Conservation (phyloP, 2,113 vertebrate species). For the Bagarius yarrelli region DNA sequence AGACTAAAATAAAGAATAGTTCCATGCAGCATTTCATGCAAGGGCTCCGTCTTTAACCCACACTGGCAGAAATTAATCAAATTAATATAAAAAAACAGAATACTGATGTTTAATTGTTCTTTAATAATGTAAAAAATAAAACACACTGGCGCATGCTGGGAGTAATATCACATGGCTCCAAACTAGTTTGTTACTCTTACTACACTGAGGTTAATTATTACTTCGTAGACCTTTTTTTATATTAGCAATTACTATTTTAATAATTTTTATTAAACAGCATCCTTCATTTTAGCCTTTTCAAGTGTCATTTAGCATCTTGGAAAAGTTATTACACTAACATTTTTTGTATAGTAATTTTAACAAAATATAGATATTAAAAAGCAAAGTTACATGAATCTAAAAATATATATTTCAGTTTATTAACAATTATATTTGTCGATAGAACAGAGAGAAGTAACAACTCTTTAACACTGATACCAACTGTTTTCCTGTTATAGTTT, state of each 20-base stretch:
- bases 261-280: neutral
- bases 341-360: too few species aligned
- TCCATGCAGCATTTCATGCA: conserved; percentile 69
- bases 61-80: conserved; percentile 57
- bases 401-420: too few species aligned
- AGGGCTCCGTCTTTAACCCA: conserved; percentile 62
- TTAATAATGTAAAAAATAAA: neutral
- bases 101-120: neutral
- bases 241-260: neutral
- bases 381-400: too few species aligned
- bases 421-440: too few species aligned
- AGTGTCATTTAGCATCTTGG: neutral
- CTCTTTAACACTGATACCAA: too few species aligned
- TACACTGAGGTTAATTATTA: neutral
- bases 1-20: conserved; percentile 65
- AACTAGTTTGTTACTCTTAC: neutral
- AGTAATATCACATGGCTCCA: neutral
- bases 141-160: neutral
- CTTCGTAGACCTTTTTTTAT: neutral
- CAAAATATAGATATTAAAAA: too few species aligned
- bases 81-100: neutral
- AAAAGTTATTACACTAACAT: too few species aligned
- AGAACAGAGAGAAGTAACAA: too few species aligned
- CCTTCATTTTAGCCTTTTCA: neutral
- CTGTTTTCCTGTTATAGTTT: neutral